Percentiles rank a stretch among this genome's conserved stretches.
phyloP scores from a whole-genome alignment of 2,888 invertebrate species.

The Didymodactylos carnosus region DNA sequence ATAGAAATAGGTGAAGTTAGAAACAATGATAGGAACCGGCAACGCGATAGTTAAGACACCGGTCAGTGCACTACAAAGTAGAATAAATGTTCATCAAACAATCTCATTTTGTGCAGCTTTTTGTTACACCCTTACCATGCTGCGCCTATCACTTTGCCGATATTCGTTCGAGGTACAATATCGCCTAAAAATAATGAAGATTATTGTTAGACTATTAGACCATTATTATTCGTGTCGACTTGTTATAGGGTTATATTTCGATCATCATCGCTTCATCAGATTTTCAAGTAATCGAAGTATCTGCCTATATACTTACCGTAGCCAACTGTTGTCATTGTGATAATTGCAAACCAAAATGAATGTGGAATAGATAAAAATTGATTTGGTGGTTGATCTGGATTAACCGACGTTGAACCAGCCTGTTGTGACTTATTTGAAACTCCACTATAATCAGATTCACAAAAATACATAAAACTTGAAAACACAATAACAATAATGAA shows the following conservation, averaged over 20 bases:
- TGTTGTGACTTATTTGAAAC: background rate
- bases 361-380: conserved; percentile 29
- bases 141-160: background rate
- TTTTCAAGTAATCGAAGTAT: no score
- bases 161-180: background rate
- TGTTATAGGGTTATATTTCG: background rate
- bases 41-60: conserved; percentile 21
- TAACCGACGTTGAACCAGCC: background rate
- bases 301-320: conserved; percentile 4
- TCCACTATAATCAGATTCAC: conserved; percentile 22
- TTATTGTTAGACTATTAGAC: no score
- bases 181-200: no score
- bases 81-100: no score
- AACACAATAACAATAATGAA: conserved; percentile 30
- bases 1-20: conserved; percentile 22
- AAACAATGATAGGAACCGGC: conserved; percentile 22
- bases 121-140: no score
- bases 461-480: conserved; percentile 28
- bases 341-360: conserved; percentile 33
- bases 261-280: no score
- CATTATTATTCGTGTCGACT: no score
- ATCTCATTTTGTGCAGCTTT: no score
- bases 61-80: conserved; percentile 17
- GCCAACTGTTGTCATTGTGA: conserved; percentile 16
- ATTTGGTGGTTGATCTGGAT: conserved; percentile 5